A percentile compares a stretch with the other conserved stretches of the same genome.
Evolutionary conservation across 1,140 invertebrate genomes (phyloP).

Genomic region (Reticulitermes speratus): DNA sequence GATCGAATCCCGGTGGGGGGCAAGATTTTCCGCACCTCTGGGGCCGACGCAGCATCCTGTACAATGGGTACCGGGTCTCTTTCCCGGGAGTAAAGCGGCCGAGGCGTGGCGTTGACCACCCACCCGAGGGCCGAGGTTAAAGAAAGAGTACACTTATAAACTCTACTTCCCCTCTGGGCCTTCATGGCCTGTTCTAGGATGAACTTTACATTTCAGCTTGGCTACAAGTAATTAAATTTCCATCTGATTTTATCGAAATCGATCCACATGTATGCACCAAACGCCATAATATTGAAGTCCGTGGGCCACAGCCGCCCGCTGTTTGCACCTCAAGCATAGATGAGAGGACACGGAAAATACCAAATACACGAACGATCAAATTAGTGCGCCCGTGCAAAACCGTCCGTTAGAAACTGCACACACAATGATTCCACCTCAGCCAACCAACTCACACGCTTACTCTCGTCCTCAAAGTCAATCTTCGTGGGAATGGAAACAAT

Average conservation of each 20-base stretch:
- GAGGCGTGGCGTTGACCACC: too few species aligned
- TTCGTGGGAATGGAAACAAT: not conserved
- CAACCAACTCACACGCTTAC: not conserved
- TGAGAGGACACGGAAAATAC: not conserved
- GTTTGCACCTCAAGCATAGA: not conserved
- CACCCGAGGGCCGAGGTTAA: too few species aligned
- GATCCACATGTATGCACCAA: not conserved
- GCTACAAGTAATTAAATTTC: not conserved
- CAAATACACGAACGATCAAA: not conserved
- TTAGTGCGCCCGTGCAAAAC: not conserved
- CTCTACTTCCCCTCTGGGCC: too few species aligned
- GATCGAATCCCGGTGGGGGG: too few species aligned
- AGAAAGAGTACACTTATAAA: too few species aligned
- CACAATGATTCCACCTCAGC: conserved; percentile 3
- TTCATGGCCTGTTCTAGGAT: too few species aligned
- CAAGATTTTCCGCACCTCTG: too few species aligned
- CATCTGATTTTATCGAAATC: not conserved
- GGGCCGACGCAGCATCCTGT: too few species aligned
- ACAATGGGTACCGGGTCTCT: too few species aligned
- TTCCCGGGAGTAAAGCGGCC: too few species aligned
- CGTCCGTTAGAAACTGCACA: not conserved
- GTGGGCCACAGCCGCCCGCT: not conserved
- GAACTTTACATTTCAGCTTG: too few species aligned
- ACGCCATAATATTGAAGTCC: not conserved
- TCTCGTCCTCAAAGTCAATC: not conserved